phyloP scores from a whole-genome alignment of 2,113 vertebrate species.

The Struthio camelus region DNA sequence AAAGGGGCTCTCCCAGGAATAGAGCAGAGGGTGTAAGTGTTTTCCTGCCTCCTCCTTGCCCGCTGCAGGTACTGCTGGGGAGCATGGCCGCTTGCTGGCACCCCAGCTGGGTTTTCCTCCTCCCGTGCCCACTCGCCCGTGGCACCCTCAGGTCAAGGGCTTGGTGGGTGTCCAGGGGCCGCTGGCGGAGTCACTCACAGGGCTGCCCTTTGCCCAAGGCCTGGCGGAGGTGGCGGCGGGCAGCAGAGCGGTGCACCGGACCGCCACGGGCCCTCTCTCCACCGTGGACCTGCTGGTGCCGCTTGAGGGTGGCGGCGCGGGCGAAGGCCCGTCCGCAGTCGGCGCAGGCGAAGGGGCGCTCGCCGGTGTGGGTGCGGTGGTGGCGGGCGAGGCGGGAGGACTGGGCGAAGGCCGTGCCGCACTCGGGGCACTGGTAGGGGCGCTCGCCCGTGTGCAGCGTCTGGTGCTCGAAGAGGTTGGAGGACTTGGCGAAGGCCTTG shows the following conservation, averaged over 20 bases:
- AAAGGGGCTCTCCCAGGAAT: not conserved
- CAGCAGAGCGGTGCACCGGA: not conserved
- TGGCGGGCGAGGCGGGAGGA: constrained; percentile 71
- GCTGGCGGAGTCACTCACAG: too few species aligned
- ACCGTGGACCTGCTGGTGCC: constrained; percentile 67
- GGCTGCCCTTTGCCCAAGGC: too few species aligned
- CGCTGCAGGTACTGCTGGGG: too few species aligned
- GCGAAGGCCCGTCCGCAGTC: constrained; percentile 60
- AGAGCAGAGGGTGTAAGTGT: not conserved
- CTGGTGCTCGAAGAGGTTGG: constrained; percentile 83
- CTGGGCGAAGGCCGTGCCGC: constrained; percentile 78
- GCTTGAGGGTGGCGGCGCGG: constrained; percentile 15
- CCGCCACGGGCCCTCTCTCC: constrained; percentile 73
- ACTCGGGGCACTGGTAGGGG: constrained; percentile 80
- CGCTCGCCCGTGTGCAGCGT: constrained; percentile 81
- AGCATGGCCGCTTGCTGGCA: too few species aligned
- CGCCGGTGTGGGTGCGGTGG: constrained; percentile 61
- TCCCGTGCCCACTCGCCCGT: too few species aligned
- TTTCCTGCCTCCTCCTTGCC: not conserved
- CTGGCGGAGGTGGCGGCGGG: too few species aligned
- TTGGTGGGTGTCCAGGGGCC: too few species aligned
- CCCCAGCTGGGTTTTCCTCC: too few species aligned
- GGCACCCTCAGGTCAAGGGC: too few species aligned
- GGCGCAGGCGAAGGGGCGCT: constrained; percentile 37
- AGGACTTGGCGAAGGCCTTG: constrained; percentile 83